Evolutionary conservation across 2,113 vertebrate species (phyloP).

Genomic region (Forbesichthys papilliferus): DNA sequence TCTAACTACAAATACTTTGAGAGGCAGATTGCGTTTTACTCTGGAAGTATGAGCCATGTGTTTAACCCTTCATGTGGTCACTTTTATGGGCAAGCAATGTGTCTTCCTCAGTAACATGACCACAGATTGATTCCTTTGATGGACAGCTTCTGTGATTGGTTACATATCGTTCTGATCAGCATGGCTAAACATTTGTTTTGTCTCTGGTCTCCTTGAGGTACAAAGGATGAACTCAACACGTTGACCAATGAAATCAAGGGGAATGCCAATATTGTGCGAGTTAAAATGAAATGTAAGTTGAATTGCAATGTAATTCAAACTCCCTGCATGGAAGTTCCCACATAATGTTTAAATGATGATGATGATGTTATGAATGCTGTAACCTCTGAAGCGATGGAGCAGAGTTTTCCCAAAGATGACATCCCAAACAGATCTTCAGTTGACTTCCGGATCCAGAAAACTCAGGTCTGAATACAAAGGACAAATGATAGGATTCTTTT

Average conservation of each 20-base stretch:
- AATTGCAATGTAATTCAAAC: neutral
- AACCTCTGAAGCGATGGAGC: conserved; percentile 83
- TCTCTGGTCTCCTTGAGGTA: conserved; percentile 73
- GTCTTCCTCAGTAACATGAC: conserved; percentile 8
- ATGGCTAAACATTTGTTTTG: conserved; percentile 1
- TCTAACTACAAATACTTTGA: neutral
- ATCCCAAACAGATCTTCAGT: conserved; percentile 77
- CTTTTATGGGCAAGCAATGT: neutral
- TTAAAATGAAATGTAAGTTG: conserved; percentile 84
- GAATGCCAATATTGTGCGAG: conserved; percentile 84
- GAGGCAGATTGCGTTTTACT: conserved; percentile 6
- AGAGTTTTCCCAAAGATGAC: conserved; percentile 83
- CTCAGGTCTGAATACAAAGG: conserved; percentile 80
- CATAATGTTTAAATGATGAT: too few species aligned
- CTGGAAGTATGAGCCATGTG: neutral
- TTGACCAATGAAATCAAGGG: conserved; percentile 91
- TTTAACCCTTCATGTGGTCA: conserved; percentile 12
- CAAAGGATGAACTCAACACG: conserved; percentile 88
- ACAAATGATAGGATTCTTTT: neutral
- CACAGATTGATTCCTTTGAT: too few species aligned
- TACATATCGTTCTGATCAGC: neutral
- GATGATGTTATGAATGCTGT: neutral
- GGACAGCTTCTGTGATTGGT: too few species aligned
- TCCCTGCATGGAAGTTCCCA: too few species aligned
- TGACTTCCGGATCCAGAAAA: conserved; percentile 90